Evolutionary conservation across 2,888 invertebrate genomes (phyloP).

Genomic region (Lamproptera curius): DNA sequence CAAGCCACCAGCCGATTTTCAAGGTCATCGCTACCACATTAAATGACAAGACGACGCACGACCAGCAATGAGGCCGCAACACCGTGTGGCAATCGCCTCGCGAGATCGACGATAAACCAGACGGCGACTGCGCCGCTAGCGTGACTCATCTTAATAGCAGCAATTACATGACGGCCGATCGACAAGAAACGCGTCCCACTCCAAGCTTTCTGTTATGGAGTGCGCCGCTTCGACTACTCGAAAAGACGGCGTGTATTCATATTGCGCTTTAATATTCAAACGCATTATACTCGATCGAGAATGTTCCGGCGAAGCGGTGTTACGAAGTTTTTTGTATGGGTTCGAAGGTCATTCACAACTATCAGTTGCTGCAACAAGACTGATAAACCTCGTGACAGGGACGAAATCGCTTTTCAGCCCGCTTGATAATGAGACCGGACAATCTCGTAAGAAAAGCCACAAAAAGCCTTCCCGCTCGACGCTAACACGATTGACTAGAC

Average conservation of each 20-base stretch:
- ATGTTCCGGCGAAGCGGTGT: slow-evolving; percentile 29
- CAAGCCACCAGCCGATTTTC: slow-evolving; percentile 31
- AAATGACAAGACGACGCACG: too few relatives aligned
- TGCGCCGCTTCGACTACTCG: slow-evolving; percentile 16
- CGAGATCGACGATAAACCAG: slow-evolving; percentile 60
- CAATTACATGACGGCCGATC: slow-evolving; percentile 57
- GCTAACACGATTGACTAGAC: slow-evolving; percentile 45
- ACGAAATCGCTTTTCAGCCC: slow-evolving; percentile 53
- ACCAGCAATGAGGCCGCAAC: too few relatives aligned
- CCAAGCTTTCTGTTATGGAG: slow-evolving; percentile 23
- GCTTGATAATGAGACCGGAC: slow-evolving; percentile 54
- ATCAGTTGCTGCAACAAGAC: slow-evolving; percentile 31
- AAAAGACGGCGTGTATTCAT: slow-evolving; percentile 24
- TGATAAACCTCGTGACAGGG: slow-evolving; percentile 35
- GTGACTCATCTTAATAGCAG: slow-evolving; percentile 74
- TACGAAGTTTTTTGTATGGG: slow-evolving; percentile 29
- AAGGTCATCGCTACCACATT: slow-evolving; percentile 12
- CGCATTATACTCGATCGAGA: slow-evolving; percentile 24
- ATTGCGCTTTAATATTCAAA: slow-evolving; percentile 1
- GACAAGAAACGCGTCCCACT: slow-evolving; percentile 50
- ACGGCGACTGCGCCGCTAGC: slow-evolving; percentile 63
- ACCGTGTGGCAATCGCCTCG: too few relatives aligned
- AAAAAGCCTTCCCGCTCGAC: slow-evolving; percentile 47
- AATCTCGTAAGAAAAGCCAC: slow-evolving; percentile 50
- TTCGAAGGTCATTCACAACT: slow-evolving; percentile 28